These are phyloP conservation scores for Branchipolynoe longqiensis DNA, from an alignment of 2,888 invertebrate genomes.

Conservation along the genomic window DNA sequence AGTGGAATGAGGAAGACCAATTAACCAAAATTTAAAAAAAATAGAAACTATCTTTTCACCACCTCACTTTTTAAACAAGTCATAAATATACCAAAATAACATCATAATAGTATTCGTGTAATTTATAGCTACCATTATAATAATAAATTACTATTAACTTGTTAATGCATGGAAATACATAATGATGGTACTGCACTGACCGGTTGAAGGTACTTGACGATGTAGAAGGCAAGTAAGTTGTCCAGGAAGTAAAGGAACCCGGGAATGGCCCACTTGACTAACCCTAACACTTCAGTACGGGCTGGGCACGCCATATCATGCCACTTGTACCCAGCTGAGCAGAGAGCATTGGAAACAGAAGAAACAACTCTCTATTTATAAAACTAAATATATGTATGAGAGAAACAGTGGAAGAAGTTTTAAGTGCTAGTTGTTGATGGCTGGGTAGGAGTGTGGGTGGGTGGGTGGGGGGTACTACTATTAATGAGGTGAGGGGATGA, in stretches of 20 bases:
- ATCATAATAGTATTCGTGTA: no score
- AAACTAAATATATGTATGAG: background rate
- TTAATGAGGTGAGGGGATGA: no score
- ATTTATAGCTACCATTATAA: no score
- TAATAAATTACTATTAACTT: no score
- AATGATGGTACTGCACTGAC: constrained; percentile 12
- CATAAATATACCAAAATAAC: no score
- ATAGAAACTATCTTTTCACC: no score
- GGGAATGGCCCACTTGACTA: constrained; percentile 46
- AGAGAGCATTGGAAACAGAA: background rate
- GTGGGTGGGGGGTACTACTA: no score
- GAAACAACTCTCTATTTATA: background rate
- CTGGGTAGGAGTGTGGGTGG: no score
- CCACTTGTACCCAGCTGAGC: constrained; percentile 16
- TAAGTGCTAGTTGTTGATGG: background rate
- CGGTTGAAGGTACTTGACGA: constrained; percentile 50
- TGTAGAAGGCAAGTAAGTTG: constrained; percentile 46
- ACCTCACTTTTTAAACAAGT: no score
- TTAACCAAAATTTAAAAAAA: no score
- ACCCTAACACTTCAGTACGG: background rate
- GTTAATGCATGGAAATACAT: no score
- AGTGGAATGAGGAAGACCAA: no score
- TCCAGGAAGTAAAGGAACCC: constrained; percentile 56
- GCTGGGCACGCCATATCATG: constrained; percentile 13
- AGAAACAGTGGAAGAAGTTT: background rate